These are phyloP conservation scores for Dichetophora obliterata DNA, from an alignment of 2,888 invertebrate species.

Conservation along the genomic window DNA sequence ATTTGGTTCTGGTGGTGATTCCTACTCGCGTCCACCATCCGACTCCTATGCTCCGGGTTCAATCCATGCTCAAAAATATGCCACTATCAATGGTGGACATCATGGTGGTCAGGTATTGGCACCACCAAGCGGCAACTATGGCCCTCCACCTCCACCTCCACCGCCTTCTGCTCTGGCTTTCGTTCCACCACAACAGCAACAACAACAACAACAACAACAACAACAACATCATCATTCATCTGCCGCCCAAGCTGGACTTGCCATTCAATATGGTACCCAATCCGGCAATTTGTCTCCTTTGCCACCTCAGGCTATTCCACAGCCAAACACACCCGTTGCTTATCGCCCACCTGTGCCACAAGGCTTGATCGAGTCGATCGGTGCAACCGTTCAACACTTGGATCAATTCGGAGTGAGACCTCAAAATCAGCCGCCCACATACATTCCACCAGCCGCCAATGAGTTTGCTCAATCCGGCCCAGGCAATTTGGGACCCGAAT, in stretches of 20 bases:
- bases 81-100: slow-evolving; percentile 48
- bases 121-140: slow-evolving; percentile 76
- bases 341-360: slow-evolving; percentile 82
- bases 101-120: slow-evolving; percentile 52
- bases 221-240: slow-evolving; percentile 41
- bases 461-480: slow-evolving; percentile 63
- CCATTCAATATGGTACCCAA: slow-evolving; percentile 61
- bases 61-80: slow-evolving; percentile 58
- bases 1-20: slow-evolving; percentile 67
- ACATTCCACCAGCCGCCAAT: slow-evolving; percentile 77
- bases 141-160: slow-evolving; percentile 71
- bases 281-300: slow-evolving; percentile 60
- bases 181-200: slow-evolving; percentile 45
- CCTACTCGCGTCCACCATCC: slow-evolving; percentile 68
- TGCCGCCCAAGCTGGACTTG: slow-evolving; percentile 54
- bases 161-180: slow-evolving; percentile 44
- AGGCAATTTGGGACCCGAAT: slow-evolving; percentile 50
- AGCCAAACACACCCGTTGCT: slow-evolving; percentile 74
- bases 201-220: slow-evolving; percentile 43
- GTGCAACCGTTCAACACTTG: slow-evolving; percentile 75
- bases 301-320: slow-evolving; percentile 59
- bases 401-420: slow-evolving; percentile 75
- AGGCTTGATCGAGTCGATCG: slow-evolving; percentile 78
- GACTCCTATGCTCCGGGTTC: slow-evolving; percentile 70
- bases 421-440: slow-evolving; percentile 71